Evolutionary conservation across 2,113 vertebrate species (phyloP).

Genomic region (Riparia riparia): DNA sequence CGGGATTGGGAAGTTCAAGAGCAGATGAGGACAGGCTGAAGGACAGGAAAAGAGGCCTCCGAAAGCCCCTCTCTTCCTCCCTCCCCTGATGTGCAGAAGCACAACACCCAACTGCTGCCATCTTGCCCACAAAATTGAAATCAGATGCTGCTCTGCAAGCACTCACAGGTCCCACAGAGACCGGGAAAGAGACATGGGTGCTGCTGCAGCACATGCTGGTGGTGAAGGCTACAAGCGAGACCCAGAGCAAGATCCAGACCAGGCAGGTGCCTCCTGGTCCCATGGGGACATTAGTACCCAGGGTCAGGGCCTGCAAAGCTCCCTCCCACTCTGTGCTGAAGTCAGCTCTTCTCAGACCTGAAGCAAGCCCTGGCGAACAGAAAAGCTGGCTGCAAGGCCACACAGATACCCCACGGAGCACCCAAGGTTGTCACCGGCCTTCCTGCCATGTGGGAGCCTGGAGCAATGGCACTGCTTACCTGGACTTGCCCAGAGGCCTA

Average conservation of each 20-base stretch:
- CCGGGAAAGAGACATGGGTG: neutral
- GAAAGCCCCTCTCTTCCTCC: neutral
- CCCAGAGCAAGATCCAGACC: neutral
- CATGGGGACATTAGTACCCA: accelerated
- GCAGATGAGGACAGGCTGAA: constrained; percentile 78
- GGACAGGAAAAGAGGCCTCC: neutral
- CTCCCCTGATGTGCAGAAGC: neutral
- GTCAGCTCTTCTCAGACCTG: neutral
- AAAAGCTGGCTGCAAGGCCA: neutral
- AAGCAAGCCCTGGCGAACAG: neutral
- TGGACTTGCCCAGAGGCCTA: constrained; percentile 1
- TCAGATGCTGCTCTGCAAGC: neutral
- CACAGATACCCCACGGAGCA: neutral
- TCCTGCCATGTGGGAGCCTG: neutral
- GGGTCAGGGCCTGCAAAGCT: neutral
- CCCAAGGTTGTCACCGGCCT: neutral
- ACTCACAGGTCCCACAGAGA: neutral
- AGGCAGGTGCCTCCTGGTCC: neutral
- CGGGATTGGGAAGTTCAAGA: constrained; percentile 61
- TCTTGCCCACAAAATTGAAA: accelerated
- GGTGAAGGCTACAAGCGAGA: neutral
- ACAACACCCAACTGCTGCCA: neutral
- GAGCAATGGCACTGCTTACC: constrained; percentile 56
- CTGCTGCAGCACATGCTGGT: neutral
- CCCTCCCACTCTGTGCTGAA: neutral